Evolutionary conservation across 2,888 invertebrate species (phyloP).

Genomic region (Acanthopleura granulata): DNA sequence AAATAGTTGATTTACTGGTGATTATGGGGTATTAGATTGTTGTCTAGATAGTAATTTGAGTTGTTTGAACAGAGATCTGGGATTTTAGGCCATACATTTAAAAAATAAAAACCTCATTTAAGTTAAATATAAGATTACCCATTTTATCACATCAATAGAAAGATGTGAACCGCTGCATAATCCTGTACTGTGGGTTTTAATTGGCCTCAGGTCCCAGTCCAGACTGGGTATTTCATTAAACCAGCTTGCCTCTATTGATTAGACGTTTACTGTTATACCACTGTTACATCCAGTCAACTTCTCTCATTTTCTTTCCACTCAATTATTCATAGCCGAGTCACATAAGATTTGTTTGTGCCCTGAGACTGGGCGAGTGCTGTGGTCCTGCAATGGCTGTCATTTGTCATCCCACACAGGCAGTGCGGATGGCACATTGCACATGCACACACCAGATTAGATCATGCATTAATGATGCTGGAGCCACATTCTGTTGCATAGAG

Average conservation of each 20-base stretch:
- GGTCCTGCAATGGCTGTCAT: conserved; percentile 16
- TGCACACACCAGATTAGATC: conserved; percentile 19
- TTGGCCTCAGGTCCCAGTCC: background rate
- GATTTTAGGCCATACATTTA: no score
- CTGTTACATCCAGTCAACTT: conserved; percentile 17
- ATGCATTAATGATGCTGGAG: conserved; percentile 18
- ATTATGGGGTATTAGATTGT: no score
- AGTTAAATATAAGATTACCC: no score
- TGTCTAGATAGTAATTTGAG: no score
- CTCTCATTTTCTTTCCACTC: conserved; percentile 15
- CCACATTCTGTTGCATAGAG: background rate
- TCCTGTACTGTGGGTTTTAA: background rate
- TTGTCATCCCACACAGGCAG: background rate
- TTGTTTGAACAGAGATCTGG: no score
- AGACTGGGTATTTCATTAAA: conserved; percentile 16
- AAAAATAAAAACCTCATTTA: no score
- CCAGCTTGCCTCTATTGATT: background rate
- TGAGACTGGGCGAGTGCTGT: background rate
- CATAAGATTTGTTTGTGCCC: conserved; percentile 17
- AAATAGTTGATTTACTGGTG: no score
- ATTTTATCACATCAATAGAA: no score
- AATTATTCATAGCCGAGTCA: conserved; percentile 19
- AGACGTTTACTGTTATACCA: background rate
- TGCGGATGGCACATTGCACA: conserved; percentile 13
- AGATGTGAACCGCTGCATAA: no score